phyloP scores from a whole-genome alignment of 2,113 vertebrate genomes.

The Azemiops feae region DNA sequence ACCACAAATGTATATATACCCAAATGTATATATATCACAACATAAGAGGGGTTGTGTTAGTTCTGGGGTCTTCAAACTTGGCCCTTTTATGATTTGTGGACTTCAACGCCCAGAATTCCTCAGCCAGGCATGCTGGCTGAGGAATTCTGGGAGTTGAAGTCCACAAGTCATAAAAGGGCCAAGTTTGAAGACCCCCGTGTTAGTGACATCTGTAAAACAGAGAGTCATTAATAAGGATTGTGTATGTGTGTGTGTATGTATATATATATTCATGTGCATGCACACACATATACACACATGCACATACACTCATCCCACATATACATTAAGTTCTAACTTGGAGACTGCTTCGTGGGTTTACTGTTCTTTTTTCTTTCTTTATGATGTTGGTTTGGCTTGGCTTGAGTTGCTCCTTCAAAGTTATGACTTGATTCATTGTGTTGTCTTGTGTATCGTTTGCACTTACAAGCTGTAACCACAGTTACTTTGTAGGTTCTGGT shows the following conservation, averaged over 20 bases:
- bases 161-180: too few relatives aligned
- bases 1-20: constrained; percentile 53
- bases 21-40: constrained; percentile 59
- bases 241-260: too few relatives aligned
- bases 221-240: constrained; percentile 43
- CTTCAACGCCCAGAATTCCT: too few relatives aligned
- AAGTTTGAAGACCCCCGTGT: background rate
- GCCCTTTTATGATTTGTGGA: too few relatives aligned
- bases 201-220: constrained; percentile 67
- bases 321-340: constrained; percentile 78
- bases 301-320: background rate
- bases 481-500: constrained; percentile 92
- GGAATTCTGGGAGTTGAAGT: too few relatives aligned
- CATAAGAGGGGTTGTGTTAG: constrained; percentile 64
- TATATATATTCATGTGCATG: constrained; percentile 29
- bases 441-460: constrained; percentile 88
- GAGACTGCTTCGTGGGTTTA: constrained; percentile 78
- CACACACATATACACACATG: background rate
- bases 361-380: constrained; percentile 83
- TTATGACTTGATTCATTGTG: constrained; percentile 90
- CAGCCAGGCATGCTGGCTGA: too few relatives aligned
- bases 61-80: constrained; percentile 2
- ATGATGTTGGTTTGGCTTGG: constrained; percentile 80
- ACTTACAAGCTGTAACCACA: constrained; percentile 92
- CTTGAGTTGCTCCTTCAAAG: constrained; percentile 78